Conservation (phyloP, 2,797 vertebrate genomes). For the Acanthurus tractus region DNA sequence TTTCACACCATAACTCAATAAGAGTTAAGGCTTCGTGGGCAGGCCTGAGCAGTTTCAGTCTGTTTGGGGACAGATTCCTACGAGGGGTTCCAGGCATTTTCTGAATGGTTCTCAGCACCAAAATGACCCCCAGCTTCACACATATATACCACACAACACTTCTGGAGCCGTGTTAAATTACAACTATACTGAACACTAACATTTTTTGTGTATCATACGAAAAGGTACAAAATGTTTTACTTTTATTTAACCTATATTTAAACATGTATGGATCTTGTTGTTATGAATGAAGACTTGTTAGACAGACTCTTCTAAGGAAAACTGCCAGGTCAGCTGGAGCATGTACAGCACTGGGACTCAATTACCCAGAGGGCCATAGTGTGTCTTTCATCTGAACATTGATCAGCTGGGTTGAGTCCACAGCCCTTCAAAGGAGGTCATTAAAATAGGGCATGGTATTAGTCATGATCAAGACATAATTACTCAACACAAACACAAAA, state of each 20-base stretch:
- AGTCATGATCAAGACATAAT: slow-evolving; percentile 38
- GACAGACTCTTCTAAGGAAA: slow-evolving; percentile 50
- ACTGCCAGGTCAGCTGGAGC: slow-evolving; percentile 67
- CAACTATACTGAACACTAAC: not conserved
- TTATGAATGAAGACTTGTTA: slow-evolving; percentile 52
- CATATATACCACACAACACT: not conserved
- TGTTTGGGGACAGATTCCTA: slow-evolving; percentile 76
- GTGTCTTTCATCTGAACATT: slow-evolving; percentile 68
- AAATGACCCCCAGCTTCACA: slow-evolving; percentile 38
- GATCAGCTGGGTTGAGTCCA: slow-evolving; percentile 61
- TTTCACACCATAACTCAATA: slow-evolving; percentile 79
- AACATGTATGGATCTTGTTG: slow-evolving; percentile 30
- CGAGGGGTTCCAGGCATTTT: slow-evolving; percentile 70
- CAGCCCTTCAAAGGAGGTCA: slow-evolving; percentile 50
- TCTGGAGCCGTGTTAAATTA: slow-evolving; percentile 16
- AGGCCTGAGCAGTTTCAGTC: slow-evolving; percentile 55
- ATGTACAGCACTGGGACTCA: slow-evolving; percentile 55
- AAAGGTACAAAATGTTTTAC: not conserved
- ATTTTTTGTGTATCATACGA: not conserved
- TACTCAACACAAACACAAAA: slow-evolving; percentile 20
- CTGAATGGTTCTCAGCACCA: slow-evolving; percentile 57
- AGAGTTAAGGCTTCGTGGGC: slow-evolving; percentile 64
- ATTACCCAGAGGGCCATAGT: slow-evolving; percentile 64
- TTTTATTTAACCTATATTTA: slow-evolving; percentile 10
- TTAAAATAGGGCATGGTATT: slow-evolving; percentile 51